Evolutionary conservation across 2,888 invertebrate species (phyloP).

Genomic region (Pristionchus exspectatus): DNA sequence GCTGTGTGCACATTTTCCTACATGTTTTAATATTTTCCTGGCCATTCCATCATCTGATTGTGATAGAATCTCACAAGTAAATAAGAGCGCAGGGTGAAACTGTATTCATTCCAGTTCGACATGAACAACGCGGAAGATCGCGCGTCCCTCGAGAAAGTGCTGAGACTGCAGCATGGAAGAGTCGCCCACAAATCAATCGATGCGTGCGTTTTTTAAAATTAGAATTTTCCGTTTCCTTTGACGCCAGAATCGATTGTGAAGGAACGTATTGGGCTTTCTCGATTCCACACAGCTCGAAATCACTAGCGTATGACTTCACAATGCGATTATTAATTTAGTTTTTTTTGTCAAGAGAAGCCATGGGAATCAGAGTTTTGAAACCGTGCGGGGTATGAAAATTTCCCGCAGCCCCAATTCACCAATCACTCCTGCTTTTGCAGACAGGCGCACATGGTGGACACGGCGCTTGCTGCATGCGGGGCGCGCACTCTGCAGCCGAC

Average conservation of each 20-base stretch:
- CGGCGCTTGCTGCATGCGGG: background rate
- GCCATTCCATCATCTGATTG: too few species aligned
- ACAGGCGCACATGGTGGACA: slow-evolving; percentile 3
- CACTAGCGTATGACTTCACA: background rate
- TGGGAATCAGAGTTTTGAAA: background rate
- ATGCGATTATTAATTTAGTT: background rate
- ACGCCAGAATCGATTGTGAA: background rate
- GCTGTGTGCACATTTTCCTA: too few species aligned
- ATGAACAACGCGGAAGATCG: slow-evolving; percentile 2
- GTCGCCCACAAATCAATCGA: slow-evolving; percentile 10
- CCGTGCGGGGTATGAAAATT: background rate
- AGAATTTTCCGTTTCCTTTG: background rate
- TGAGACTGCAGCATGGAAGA: slow-evolving; percentile 29
- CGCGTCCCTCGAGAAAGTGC: slow-evolving; percentile 25
- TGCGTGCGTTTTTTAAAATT: background rate
- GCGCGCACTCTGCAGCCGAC: background rate
- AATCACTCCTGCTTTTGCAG: background rate
- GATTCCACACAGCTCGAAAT: background rate
- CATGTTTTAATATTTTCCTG: too few species aligned
- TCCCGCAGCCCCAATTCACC: background rate
- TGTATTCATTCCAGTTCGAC: background rate
- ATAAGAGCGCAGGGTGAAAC: too few species aligned
- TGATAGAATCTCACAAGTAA: too few species aligned
- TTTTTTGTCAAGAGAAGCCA: background rate
- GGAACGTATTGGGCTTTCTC: background rate